phyloP scores from a whole-genome alignment of 2,113 vertebrate genomes.

The Bagarius yarrelli region DNA sequence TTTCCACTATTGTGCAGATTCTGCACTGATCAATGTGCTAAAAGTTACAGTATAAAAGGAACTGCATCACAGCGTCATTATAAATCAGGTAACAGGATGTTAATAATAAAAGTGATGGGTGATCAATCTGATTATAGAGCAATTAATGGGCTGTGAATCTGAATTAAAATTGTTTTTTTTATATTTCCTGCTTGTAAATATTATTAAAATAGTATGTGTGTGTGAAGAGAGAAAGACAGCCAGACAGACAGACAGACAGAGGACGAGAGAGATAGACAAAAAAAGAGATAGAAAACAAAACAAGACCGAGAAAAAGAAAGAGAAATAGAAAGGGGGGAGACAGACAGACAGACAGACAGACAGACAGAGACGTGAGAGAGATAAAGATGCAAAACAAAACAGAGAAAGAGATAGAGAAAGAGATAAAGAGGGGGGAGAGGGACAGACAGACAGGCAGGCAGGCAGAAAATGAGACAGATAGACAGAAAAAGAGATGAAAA shows the following conservation, averaged over 20 bases:
- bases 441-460: slow-evolving; percentile 34
- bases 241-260: no score
- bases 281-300: slow-evolving; percentile 4
- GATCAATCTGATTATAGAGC: no score
- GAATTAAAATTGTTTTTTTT: no score
- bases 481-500: no score
- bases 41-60: not conserved
- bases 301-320: not conserved
- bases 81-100: not conserved
- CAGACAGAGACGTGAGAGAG: no score
- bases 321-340: not conserved
- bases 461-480: no score
- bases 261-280: not conserved
- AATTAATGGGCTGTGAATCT: no score
- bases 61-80: not conserved
- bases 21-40: not conserved
- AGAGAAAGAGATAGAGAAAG: no score
- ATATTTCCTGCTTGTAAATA: no score
- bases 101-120: no score
- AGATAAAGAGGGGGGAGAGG: not conserved
- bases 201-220: slow-evolving; percentile 1
- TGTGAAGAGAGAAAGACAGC: not conserved
- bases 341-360: no score
- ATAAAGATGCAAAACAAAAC: no score
- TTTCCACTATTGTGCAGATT: not conserved